Evolutionary conservation across 2,888 invertebrate species (phyloP), one percentile per base, ranked within the genome.

Genomic region (Micoletzkya japonica): DNA sequence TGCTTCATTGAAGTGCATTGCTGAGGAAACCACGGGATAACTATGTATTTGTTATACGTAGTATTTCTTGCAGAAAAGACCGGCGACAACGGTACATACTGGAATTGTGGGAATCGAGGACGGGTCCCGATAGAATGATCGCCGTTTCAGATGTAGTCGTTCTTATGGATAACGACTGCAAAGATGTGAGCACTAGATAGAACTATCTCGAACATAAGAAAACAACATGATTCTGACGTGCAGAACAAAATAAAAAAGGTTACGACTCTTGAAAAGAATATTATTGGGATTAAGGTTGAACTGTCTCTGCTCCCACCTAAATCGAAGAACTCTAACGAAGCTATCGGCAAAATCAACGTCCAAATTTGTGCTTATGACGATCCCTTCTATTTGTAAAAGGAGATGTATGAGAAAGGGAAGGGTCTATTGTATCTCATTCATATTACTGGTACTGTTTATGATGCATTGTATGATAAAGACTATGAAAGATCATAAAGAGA

Each of bases 321-420:
- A 32, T 54, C 28, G 37, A 66, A 66, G 30, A 50, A 26, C 1
- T 26, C 36, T 0, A n/a, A 28, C 7, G 64, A 66, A 20, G 52
- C 44, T 30, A 34, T 68, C 1, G 68, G 57, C 14, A 57, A 30
- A 7, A 68, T 68, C n/a, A 32, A 32, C 34, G 34, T 68, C 39
- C 57, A 57, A 32, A 68, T 68, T 39, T 68, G 68, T n/a, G 68
- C 68, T 1, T 68, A 68, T n/a, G 68, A 68, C 20, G 68, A 68
- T 58, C 68, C 68, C 4, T 58, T 50, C 49, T 68, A 68, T 20
- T 44, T 68, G 14, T 68, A 49, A 60, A n/a, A n/a, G n/a, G n/a
- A n/a, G n/a, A n/a, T n/a, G n/a, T n/a, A n/a, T n/a, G n/a, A n/a
- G n/a, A n/a, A n/a, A n/a, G n/a, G n/a, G n/a, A n/a, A n/a, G n/a